phyloP scores from a whole-genome alignment of 2,797 vertebrate genomes.

The Momotus momota region DNA sequence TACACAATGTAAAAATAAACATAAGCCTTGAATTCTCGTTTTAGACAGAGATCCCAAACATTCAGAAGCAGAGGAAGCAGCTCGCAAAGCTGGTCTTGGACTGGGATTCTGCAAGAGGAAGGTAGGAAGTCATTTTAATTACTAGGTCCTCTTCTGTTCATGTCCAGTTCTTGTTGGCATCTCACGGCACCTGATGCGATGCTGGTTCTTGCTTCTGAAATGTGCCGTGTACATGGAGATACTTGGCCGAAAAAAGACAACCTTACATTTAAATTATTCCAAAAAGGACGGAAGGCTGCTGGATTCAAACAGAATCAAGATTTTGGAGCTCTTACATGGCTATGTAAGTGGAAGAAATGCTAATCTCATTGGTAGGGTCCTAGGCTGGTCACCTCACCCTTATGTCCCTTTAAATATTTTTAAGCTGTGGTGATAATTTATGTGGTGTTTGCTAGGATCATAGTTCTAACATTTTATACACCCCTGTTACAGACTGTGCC shows the following conservation, averaged over 20 bases:
- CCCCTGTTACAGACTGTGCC: fast-evolving
- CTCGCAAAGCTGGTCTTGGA: slow-evolving; percentile 94
- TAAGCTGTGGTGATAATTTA: background rate
- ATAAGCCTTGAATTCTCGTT: background rate
- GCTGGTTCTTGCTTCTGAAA: background rate
- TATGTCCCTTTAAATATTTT: background rate
- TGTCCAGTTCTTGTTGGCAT: background rate
- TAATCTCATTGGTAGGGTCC: background rate
- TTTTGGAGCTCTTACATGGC: background rate
- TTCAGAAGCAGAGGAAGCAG: slow-evolving; percentile 98
- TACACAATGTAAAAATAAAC: background rate
- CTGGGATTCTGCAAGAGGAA: slow-evolving; percentile 96
- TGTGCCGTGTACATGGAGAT: background rate
- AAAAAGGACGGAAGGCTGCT: background rate
- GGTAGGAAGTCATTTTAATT: slow-evolving; percentile 75
- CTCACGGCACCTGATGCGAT: background rate
- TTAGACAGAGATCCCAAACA: slow-evolving; percentile 96
- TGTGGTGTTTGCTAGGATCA: background rate
- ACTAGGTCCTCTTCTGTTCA: background rate
- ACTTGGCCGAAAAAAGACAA: background rate
- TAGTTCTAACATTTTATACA: background rate
- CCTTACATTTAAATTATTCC: fast-evolving
- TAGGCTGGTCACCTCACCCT: background rate
- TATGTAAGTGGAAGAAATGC: background rate
- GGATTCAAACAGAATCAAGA: background rate